Conservation (phyloP, 2,113 vertebrate species). For the Dicerorhinus sumatrensis region DNA sequence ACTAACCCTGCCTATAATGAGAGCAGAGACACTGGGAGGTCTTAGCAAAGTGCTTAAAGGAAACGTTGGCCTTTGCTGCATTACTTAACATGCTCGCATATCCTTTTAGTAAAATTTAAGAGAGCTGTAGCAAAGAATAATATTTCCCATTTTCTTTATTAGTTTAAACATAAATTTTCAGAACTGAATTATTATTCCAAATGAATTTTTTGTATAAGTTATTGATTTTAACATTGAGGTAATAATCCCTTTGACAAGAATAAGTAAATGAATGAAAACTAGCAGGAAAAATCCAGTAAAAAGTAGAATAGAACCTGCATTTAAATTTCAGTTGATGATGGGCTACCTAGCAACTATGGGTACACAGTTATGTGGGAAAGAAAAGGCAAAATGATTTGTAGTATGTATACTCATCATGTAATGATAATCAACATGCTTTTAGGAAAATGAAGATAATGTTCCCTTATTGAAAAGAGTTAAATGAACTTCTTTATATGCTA, state of each 20-base stretch:
- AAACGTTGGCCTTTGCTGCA: not conserved
- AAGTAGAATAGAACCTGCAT: not conserved
- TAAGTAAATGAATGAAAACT: not conserved
- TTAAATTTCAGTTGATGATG: not conserved
- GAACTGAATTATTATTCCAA: not conserved
- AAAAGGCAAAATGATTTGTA: not conserved
- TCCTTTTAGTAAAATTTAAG: not conserved
- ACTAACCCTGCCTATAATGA: not conserved
- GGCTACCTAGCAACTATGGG: not conserved
- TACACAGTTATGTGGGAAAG: not conserved
- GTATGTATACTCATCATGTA: too few relatives aligned
- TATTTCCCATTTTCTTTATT: not conserved
- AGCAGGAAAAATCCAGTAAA: not conserved
- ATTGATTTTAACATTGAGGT: not conserved
- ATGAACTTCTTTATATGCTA: not conserved
- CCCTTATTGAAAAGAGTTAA: not conserved
- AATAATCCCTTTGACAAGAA: not conserved
- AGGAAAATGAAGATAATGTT: conserved; percentile 22
- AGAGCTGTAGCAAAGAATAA: not conserved
- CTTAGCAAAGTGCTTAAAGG: not conserved
- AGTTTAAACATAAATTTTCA: not conserved
- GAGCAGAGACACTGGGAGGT: too few relatives aligned
- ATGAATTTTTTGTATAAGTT: not conserved
- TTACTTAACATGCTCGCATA: accelerated
- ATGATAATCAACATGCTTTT: not conserved